Evolutionary conservation across 2,113 vertebrate species (phyloP), one percentile per base, ranked within the genome.

Genomic region (Prionailurus viverrinus): DNA sequence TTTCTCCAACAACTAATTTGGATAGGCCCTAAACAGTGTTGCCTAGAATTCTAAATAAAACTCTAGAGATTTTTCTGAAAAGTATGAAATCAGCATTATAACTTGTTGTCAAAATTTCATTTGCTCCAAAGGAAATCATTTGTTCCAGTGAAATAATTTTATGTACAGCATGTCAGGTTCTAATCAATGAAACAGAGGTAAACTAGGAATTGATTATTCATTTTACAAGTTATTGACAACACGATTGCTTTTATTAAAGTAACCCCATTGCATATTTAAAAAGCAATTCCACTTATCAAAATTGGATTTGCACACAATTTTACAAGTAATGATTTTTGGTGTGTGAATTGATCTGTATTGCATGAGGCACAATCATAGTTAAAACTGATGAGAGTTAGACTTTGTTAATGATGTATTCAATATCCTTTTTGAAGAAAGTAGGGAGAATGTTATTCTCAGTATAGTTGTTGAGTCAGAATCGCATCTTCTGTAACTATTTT

Each of bases 271-370:
- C 91, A 73, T 97, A 76, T 89, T 94, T 55, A 63, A 82, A 85
- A 94, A 94, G 74, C 90, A 94, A 91, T 97, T 97, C 7, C 71
- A 94, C 91, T 94, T 97, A 58, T 95, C 90, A 96, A 89, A 97
- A 89, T 89, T 95, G 76, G 45, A 94, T 97, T 95, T 89, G 41
- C 23, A 82, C 69, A 76, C 58, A 92, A 84, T 94, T 96, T 96
- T 95, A 65, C 58, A 95, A 21, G 78, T 91, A 97, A 87, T 95
- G 79, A 92, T 92, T 91, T 93, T 88, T 79, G 45, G 45, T 53
- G 48, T 1, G 74, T 92, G 68, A 96, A 83, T 94, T 94, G 39
- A 84, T 97, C 81, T 93, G 8, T 94, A 89, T 39, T 94, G 45
- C 61, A 80, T 73, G 68, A 97, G 45, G 51, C 33, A 80, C 29